Conservation (phyloP, 2,113 vertebrate species). For the Melanocharis versteri region DNA sequence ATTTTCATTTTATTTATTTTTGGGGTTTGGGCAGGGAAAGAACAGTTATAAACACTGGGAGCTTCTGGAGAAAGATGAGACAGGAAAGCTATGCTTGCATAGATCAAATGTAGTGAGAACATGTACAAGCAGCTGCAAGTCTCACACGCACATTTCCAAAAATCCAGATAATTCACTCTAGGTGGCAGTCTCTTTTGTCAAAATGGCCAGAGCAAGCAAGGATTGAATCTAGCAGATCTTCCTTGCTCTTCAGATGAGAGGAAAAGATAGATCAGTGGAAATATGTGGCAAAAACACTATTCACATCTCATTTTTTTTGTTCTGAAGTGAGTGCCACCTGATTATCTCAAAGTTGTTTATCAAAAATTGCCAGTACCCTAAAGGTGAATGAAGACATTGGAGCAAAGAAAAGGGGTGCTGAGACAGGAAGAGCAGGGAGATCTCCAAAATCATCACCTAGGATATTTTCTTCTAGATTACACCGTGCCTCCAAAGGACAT, state of each 20-base stretch:
- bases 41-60: background rate
- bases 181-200: background rate
- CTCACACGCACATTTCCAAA: background rate
- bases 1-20: background rate
- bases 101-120: background rate
- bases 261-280: background rate
- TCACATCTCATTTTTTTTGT: background rate
- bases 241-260: background rate
- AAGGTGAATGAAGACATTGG: background rate
- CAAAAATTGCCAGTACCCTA: background rate
- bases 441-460: background rate
- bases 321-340: background rate
- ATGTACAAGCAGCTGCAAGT: background rate
- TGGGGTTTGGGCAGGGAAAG: rapidly evolving
- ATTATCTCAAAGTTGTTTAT: background rate
- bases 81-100: background rate
- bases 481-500: background rate
- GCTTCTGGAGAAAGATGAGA: background rate
- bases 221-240: background rate
- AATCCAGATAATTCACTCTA: background rate
- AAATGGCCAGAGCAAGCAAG: background rate
- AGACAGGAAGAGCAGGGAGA: background rate
- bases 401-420: background rate
- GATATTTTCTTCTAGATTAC: background rate
- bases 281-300: background rate